These are phyloP conservation scores for Bufotes viridis DNA, from an alignment of 2,797 vertebrate species.

Conservation along the genomic window DNA sequence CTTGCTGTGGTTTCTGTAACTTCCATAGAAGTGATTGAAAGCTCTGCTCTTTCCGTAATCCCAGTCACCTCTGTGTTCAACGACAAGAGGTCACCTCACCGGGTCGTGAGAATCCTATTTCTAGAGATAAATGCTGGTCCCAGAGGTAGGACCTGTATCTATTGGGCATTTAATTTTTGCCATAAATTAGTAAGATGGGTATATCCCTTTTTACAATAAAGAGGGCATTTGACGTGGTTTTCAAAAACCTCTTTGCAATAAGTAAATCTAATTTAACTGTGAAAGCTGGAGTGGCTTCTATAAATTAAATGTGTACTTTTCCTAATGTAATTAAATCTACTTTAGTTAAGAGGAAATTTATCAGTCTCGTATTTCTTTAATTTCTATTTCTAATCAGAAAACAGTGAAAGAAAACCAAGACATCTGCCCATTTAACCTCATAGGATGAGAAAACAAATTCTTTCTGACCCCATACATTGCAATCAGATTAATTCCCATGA, in stretches of 20 bases:
- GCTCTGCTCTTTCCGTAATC: too few relatives aligned
- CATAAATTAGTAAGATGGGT: too few relatives aligned
- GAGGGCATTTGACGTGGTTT: background rate
- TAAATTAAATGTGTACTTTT: background rate
- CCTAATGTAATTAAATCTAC: slow-evolving; percentile 6
- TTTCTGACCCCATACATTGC: slow-evolving; percentile 4
- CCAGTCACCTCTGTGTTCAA: too few relatives aligned
- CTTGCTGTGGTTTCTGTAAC: too few relatives aligned
- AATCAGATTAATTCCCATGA: slow-evolving; percentile 12
- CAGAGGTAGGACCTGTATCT: too few relatives aligned
- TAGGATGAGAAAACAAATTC: background rate
- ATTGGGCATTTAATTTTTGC: too few relatives aligned
- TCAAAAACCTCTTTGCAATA: background rate
- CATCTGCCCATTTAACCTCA: slow-evolving; percentile 6
- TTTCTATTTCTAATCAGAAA: background rate
- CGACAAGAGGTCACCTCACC: too few relatives aligned
- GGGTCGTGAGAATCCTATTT: too few relatives aligned
- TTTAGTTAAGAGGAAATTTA: background rate
- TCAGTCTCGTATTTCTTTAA: background rate
- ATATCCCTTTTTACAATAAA: too few relatives aligned
- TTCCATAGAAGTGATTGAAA: too few relatives aligned
- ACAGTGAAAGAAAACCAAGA: background rate
- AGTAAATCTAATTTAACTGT: background rate
- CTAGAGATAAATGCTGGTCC: too few relatives aligned
- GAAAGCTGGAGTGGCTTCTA: background rate